Base-by-base conservation (phyloP, 2,888 invertebrate genomes). In the Chirona hameri region DNA sequence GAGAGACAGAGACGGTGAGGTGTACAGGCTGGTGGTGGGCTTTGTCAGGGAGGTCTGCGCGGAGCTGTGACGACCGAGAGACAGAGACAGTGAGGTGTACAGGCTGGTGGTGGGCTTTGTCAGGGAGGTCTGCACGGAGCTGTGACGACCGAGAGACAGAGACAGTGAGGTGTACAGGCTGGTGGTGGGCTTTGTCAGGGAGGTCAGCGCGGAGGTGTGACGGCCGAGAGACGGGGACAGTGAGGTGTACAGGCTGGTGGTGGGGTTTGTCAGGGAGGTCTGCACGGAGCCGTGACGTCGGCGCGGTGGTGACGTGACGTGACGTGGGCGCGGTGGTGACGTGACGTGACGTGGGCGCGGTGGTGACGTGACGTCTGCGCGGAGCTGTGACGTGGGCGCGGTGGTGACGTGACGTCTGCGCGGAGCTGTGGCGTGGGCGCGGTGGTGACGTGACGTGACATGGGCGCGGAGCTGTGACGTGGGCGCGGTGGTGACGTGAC, bases 191-290 rank as follows among this genome's bases (percentile, higher is more conserved):
- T 69, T 69, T 12, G 29, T 69, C 21, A 24, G n/a, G 10, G 21
- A n/a, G n/a, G 60, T 60, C n/a, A n/a, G 60, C n/a, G 60, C n/a
- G 46, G n/a, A 24, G n/a, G 79, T 79, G 79, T 79, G 79, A 9
- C 46, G 46, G 24, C 79, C 79, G 29, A 27, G 69, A 9, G 27
- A 14, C 12, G 9, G 69, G 14, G 14, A 29, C 29, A 29, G 29
- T n/a, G 69, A 69, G 14, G 15, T 29, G 29, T 69, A 69, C 69
- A 27, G 18, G 18, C 69, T 69, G 9, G n/a, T n/a, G 29, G 69
- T 69, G 29, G 69, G 5, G 14, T 69, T 69, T 12, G 29, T 69
- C 21, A 24, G n/a, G 10, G 21, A n/a, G n/a, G 60, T 60, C n/a
- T 60, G 60, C n/a, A n/a, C n/a, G 4, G 60, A 10, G 10, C n/a